Evolutionary conservation across 2,888 invertebrate genomes (phyloP).

Genomic region (Terebella lapidaria): DNA sequence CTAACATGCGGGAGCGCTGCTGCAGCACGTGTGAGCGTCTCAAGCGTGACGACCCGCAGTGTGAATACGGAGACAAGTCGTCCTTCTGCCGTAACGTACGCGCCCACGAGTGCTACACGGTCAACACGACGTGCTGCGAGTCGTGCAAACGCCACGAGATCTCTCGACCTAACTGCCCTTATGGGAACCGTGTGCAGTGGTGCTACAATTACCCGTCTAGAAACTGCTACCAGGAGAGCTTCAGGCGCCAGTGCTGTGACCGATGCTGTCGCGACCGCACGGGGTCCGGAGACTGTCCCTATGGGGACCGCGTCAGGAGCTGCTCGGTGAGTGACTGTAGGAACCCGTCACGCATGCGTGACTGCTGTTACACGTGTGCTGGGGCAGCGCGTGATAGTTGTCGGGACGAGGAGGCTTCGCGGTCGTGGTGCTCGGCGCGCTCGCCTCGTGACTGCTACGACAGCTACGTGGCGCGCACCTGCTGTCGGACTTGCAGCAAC

Average conservation of each 20-base stretch:
- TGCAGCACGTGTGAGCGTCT: not conserved
- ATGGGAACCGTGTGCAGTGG: not conserved
- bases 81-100: conserved; percentile 5
- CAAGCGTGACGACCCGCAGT: conserved; percentile 2
- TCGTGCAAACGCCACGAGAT: not conserved
- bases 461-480: conserved; percentile 3
- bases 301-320: not conserved
- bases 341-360: not conserved
- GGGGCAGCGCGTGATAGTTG: not conserved
- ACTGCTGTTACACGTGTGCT: not conserved
- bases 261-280: not conserved
- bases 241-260: not conserved
- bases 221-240: not conserved
- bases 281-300: not conserved
- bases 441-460: not conserved
- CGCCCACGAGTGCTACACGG: conserved; percentile 12
- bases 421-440: not conserved
- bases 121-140: not conserved
- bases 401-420: too few relatives aligned
- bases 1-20: not conserved
- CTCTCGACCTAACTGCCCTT: not conserved
- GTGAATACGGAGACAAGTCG: conserved; percentile 14
- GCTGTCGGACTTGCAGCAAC: conserved; percentile 9
- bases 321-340: not conserved
- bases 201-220: not conserved